Conservation (phyloP, 2,888 invertebrate species). For the Osedax frankpressi region DNA sequence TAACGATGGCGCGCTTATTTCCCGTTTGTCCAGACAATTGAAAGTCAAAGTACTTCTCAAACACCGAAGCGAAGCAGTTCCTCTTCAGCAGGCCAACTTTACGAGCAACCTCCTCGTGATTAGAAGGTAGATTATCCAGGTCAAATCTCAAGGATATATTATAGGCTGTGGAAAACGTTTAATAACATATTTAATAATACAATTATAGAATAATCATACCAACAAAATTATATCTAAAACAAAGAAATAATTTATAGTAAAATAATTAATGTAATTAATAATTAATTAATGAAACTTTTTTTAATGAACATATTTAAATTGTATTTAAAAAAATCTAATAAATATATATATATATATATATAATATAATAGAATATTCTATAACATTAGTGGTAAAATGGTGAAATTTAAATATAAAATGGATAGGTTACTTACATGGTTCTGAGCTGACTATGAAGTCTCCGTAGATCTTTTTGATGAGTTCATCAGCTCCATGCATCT, state of each 20-base stretch:
- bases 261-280: too few relatives aligned
- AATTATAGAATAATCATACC: too few relatives aligned
- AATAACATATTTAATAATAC: too few relatives aligned
- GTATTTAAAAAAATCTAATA: too few relatives aligned
- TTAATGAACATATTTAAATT: too few relatives aligned
- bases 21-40: conserved; percentile 83
- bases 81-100: conserved; percentile 86
- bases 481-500: conserved; percentile 94
- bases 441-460: conserved; percentile 61
- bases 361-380: too few relatives aligned
- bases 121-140: conserved; percentile 75
- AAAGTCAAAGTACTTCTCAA: conserved; percentile 97
- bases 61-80: conserved; percentile 97
- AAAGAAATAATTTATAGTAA: too few relatives aligned
- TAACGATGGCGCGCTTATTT: conserved; percentile 87
- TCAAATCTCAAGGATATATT: conserved; percentile 86
- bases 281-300: too few relatives aligned
- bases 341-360: neutral
- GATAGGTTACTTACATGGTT: conserved; percentile 60
- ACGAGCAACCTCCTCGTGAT: conserved; percentile 77
- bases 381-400: too few relatives aligned
- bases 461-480: conserved; percentile 85
- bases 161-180: too few relatives aligned
- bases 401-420: neutral
- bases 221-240: too few relatives aligned